phyloP scores from a whole-genome alignment of 2,797 vertebrate species.

The Macropodus opercularis region DNA sequence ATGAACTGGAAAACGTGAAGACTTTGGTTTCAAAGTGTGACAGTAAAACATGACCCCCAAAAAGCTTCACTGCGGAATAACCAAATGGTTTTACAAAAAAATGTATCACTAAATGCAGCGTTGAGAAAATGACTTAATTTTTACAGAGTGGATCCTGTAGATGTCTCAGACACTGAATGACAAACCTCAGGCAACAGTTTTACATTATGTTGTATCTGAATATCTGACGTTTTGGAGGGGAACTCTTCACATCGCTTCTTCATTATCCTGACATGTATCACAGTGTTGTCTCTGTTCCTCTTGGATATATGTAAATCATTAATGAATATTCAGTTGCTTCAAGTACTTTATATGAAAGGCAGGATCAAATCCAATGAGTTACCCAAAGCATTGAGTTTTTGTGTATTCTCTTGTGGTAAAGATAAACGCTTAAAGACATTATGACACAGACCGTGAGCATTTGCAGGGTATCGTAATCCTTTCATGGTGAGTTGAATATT shows the following conservation, averaged over 20 bases:
- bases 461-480: constrained; percentile 80
- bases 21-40: constrained; percentile 53
- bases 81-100: constrained; percentile 24
- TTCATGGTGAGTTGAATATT: constrained; percentile 78
- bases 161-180: constrained; percentile 51
- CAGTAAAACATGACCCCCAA: constrained; percentile 12
- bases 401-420: constrained; percentile 76
- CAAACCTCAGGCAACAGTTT: constrained; percentile 72
- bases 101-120: constrained; percentile 33
- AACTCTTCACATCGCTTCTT: constrained; percentile 56
- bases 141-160: constrained; percentile 33
- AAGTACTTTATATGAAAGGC: constrained; percentile 68
- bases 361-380: constrained; percentile 65
- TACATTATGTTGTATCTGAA: constrained; percentile 56
- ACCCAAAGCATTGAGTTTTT: constrained; percentile 71
- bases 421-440: constrained; percentile 74
- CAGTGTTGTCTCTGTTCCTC: constrained; percentile 67
- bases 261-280: constrained; percentile 52
- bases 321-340: constrained; percentile 66
- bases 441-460: constrained; percentile 72
- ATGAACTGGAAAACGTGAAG: constrained; percentile 36
- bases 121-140: constrained; percentile 33
- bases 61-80: constrained; percentile 14
- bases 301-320: constrained; percentile 71
- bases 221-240: constrained; percentile 45